Conservation (phyloP, 2,113 vertebrate species). For the Aleadryas rufinucha region DNA sequence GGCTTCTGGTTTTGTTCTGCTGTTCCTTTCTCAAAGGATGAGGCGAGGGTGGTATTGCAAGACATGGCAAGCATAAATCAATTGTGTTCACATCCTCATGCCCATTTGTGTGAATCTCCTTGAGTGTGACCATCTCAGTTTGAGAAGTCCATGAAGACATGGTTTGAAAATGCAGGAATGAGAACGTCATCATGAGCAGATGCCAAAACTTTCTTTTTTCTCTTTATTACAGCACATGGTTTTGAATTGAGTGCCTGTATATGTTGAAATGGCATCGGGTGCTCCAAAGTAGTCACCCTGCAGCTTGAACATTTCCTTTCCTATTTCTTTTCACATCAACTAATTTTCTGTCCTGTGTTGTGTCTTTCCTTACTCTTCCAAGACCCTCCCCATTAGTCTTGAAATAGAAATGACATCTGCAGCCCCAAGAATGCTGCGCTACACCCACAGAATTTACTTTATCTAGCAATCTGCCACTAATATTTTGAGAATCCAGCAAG, state of each 20-base stretch:
- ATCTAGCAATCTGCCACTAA: not conserved
- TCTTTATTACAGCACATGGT: not conserved
- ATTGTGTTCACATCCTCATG: not conserved
- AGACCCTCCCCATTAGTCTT: not conserved
- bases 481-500: not conserved
- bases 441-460: slow-evolving; percentile 5
- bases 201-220: not conserved
- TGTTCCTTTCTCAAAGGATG: not conserved
- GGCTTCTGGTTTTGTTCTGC: not conserved
- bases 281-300: not conserved
- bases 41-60: not conserved
- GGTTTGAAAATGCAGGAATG: not conserved
- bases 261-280: not conserved
- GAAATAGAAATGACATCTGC: not conserved
- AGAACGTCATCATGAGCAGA: not conserved
- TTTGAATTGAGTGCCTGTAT: not conserved
- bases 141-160: not conserved
- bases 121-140: not conserved
- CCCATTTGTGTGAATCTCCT: not conserved
- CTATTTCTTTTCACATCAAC: not conserved
- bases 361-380: not conserved
- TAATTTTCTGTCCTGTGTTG: not conserved
- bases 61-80: not conserved
- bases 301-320: not conserved
- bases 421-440: not conserved